These are phyloP conservation scores for Pocillopora grandis DNA, from an alignment of 92 coral and sea anemone species.

Conservation along the genomic window DNA sequence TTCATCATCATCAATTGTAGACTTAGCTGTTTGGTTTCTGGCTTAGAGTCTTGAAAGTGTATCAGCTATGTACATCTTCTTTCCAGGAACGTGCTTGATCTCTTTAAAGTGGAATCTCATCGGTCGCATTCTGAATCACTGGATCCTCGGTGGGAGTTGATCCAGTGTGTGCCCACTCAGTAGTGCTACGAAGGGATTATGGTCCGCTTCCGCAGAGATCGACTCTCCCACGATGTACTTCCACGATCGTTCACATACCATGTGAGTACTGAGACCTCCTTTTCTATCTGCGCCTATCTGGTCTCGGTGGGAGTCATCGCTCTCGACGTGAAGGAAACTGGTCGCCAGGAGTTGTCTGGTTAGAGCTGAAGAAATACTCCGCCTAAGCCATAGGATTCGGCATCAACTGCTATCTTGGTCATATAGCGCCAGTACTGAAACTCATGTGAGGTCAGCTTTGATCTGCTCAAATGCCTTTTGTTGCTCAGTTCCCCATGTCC, in stretches of 20 bases:
- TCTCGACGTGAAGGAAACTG: conserved; percentile 36
- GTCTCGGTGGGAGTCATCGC: neutral
- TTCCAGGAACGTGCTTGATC: conserved; percentile 20
- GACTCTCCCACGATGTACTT: conserved; percentile 21
- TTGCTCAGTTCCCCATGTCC: conserved; percentile 30
- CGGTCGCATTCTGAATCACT: conserved; percentile 29
- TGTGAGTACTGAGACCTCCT: conserved; percentile 22
- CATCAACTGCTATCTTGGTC: too few species aligned
- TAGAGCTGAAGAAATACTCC: neutral
- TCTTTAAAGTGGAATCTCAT: conserved; percentile 42
- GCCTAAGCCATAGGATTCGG: too few species aligned
- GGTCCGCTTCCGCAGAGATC: conserved; percentile 33
- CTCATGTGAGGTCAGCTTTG: neutral
- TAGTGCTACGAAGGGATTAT: conserved; percentile 38
- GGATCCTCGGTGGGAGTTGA: conserved; percentile 49
- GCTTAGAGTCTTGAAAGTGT: conserved; percentile 17
- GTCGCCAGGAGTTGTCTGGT: conserved; percentile 35
- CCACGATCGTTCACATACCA: conserved; percentile 14
- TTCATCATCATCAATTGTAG: too few species aligned
- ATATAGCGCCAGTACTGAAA: neutral
- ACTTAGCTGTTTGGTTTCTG: neutral
- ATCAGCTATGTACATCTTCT: conserved; percentile 25
- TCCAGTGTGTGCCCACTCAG: conserved; percentile 34
- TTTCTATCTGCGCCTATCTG: conserved; percentile 2
- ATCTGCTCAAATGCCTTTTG: neutral